phyloP scores from a whole-genome alignment of 2,888 invertebrate species.

The Pseudolycoriella hygida region DNA sequence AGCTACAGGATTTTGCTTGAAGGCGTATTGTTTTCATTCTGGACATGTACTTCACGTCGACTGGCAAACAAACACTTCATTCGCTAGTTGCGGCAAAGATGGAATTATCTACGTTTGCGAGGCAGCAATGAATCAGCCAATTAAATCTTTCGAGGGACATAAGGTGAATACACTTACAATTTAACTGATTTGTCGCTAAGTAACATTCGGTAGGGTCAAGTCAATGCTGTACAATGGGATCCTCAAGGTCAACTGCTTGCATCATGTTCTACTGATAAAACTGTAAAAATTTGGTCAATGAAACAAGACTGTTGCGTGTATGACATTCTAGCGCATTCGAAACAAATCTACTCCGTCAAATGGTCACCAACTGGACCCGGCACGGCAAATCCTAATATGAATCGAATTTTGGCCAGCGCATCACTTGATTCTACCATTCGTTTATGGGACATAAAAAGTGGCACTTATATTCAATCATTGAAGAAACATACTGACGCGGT shows the following conservation, averaged over 20 bases:
- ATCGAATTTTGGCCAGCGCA: slow-evolving; percentile 89
- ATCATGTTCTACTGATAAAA: slow-evolving; percentile 83
- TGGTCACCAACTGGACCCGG: slow-evolving; percentile 98
- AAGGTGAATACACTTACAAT: no score
- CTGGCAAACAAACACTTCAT: slow-evolving; percentile 89
- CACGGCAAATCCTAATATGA: slow-evolving; percentile 93
- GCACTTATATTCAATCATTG: slow-evolving; percentile 79
- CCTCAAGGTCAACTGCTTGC: slow-evolving; percentile 62
- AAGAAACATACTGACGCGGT: slow-evolving; percentile 97
- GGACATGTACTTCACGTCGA: slow-evolving; percentile 98
- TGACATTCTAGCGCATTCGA: slow-evolving; percentile 88
- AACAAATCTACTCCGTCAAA: slow-evolving; percentile 98
- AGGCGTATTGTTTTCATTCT: slow-evolving; percentile 95
- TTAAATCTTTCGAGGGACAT: no score
- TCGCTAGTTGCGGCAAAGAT: slow-evolving; percentile 98
- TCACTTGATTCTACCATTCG: slow-evolving; percentile 98
- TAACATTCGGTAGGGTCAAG: slow-evolving; percentile 62
- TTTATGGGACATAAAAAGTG: slow-evolving; percentile 79
- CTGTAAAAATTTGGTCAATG: slow-evolving; percentile 98
- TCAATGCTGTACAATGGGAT: slow-evolving; percentile 99
- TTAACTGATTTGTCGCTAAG: slow-evolving; percentile 2
- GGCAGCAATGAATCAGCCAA: slow-evolving; percentile 67
- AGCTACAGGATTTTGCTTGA: slow-evolving; percentile 91
- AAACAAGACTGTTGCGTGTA: slow-evolving; percentile 88
- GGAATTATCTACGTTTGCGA: slow-evolving; percentile 96